These are phyloP conservation scores for Spea bombifrons DNA, from an alignment of 2,113 vertebrate species.

Conservation along the genomic window DNA sequence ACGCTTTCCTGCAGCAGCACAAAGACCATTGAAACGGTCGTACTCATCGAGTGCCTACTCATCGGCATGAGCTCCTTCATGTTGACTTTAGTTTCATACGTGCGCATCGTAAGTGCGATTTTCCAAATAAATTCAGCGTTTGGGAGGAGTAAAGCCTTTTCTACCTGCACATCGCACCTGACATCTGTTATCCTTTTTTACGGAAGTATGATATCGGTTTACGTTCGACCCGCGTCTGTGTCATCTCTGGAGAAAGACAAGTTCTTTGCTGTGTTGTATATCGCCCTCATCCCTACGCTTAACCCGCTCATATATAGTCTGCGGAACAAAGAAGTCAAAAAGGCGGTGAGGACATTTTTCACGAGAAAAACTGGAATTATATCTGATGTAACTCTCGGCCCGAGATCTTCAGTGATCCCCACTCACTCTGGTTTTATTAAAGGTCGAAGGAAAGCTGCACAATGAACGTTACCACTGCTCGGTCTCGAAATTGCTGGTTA, in stretches of 20 bases:
- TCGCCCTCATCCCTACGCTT: constrained; percentile 19
- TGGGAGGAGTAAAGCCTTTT: constrained; percentile 29
- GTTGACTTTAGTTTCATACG: constrained; percentile 22
- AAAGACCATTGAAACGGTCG: constrained; percentile 8
- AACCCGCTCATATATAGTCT: constrained; percentile 36
- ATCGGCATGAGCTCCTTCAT: constrained; percentile 17
- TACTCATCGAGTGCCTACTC: constrained; percentile 6
- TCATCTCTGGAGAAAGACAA: constrained; percentile 12
- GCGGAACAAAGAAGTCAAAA: constrained; percentile 39
- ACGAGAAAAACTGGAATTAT: too few species aligned
- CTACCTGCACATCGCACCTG: constrained; percentile 37
- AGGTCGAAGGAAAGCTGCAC: too few species aligned
- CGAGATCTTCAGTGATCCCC: too few species aligned
- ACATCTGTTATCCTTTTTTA: constrained; percentile 33
- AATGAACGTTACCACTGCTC: too few species aligned
- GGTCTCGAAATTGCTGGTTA: too few species aligned
- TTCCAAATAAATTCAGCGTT: constrained; percentile 13
- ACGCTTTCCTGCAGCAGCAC: constrained; percentile 15
- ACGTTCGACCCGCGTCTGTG: constrained; percentile 20
- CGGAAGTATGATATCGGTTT: constrained; percentile 21
- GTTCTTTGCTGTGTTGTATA: constrained; percentile 25
- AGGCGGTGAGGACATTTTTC: neutral
- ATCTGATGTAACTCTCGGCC: too few species aligned
- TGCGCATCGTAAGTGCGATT: constrained; percentile 15
- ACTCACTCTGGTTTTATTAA: too few species aligned